Evolutionary conservation across 1,140 invertebrate species (phyloP).

Genomic region (Gerris buenoi): DNA sequence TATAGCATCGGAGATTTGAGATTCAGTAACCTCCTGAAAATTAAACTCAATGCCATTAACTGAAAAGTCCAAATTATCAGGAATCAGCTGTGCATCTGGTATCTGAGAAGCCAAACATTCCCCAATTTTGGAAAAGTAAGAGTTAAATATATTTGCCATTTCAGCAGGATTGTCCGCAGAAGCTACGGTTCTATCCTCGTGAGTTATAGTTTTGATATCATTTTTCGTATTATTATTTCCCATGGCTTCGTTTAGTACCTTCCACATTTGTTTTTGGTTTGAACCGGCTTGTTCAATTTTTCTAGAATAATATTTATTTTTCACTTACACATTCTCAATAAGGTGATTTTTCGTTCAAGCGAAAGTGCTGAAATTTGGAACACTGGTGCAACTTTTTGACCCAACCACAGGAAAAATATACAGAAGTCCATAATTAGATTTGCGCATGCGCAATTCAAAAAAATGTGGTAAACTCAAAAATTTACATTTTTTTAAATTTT

Average conservation of each 20-base stretch:
- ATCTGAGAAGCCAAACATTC: not conserved
- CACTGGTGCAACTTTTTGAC: too few relatives aligned
- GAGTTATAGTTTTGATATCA: not conserved
- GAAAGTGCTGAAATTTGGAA: too few relatives aligned
- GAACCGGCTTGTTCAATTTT: not conserved
- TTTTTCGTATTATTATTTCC: not conserved
- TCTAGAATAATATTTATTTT: not conserved
- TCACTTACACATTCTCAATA: too few relatives aligned
- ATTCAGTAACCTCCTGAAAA: not conserved
- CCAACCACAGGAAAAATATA: too few relatives aligned
- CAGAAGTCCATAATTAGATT: too few relatives aligned
- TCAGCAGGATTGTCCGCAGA: not conserved
- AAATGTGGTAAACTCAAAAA: too few relatives aligned
- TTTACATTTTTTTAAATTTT: too few relatives aligned
- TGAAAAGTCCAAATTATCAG: not conserved
- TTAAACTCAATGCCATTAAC: not conserved
- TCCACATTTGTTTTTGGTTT: not conserved
- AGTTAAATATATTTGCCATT: not conserved
- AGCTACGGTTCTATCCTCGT: not conserved
- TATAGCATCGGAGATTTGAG: too few relatives aligned
- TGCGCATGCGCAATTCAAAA: too few relatives aligned
- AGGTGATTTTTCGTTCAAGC: too few relatives aligned
- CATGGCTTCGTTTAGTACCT: not conserved
- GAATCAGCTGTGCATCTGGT: not conserved
- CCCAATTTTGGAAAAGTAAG: not conserved